These are phyloP conservation scores for Anadara kagoshimensis DNA, from an alignment of 1,140 invertebrate genomes.

Conservation along the genomic window DNA sequence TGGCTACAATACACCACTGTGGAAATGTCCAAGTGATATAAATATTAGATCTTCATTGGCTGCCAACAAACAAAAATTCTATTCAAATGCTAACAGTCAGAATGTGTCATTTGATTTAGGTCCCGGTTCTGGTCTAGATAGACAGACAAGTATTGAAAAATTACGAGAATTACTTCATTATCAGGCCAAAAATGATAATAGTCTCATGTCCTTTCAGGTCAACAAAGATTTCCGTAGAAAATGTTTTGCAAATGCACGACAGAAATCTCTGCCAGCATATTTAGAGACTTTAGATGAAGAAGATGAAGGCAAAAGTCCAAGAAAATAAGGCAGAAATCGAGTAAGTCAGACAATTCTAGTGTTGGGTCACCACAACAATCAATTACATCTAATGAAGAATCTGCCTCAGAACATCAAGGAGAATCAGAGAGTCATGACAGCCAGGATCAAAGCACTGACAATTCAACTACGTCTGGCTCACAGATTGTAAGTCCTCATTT, in stretches of 20 bases:
- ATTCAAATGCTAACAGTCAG: no score
- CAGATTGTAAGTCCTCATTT: no score
- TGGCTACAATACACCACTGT: conserved; percentile 28
- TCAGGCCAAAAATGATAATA: not conserved
- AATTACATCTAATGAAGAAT: no score
- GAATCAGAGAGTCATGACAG: no score
- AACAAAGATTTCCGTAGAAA: conserved; percentile 40
- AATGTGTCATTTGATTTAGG: no score
- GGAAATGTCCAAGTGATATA: not conserved
- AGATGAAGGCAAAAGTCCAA: conserved; percentile 46
- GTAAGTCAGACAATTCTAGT: no score
- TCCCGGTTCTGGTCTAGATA: not conserved
- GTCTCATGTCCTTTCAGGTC: not conserved
- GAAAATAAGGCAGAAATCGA: not conserved
- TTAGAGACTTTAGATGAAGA: conserved; percentile 66
- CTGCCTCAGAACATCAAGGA: no score
- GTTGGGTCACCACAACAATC: no score
- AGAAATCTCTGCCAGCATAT: conserved; percentile 64
- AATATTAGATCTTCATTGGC: no score
- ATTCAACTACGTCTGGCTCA: no score
- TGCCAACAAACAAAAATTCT: no score
- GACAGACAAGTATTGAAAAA: conserved; percentile 23
- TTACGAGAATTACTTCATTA: conserved; percentile 8
- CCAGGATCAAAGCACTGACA: no score
- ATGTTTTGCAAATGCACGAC: conserved; percentile 53